Conservation (phyloP, 2,797 vertebrate genomes). For the Sebastiscus tertius region DNA sequence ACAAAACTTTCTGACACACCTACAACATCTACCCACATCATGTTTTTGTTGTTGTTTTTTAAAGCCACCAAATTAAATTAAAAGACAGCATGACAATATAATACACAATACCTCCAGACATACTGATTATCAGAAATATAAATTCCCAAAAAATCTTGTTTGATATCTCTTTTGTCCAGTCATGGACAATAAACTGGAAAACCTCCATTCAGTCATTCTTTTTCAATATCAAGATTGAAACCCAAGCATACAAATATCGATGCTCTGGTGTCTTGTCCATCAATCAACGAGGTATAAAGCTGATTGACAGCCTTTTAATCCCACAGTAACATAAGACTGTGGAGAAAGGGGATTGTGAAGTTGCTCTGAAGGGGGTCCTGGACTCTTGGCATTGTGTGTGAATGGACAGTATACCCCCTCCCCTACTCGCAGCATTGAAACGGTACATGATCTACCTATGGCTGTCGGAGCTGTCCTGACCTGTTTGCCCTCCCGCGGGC, state of each 20-base stretch:
- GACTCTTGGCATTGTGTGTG: conserved; percentile 55
- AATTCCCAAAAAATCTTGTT: background rate
- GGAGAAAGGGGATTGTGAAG: conserved; percentile 37
- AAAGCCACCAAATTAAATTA: no score
- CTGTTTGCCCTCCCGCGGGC: conserved; percentile 58
- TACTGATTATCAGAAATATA: background rate
- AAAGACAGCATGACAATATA: no score
- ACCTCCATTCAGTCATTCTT: background rate
- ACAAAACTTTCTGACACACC: no score
- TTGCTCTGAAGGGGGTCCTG: conserved; percentile 58
- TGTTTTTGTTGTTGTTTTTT: no score
- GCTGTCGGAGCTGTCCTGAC: conserved; percentile 53
- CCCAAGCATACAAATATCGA: background rate
- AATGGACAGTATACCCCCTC: conserved; percentile 41
- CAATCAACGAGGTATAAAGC: conserved; percentile 26
- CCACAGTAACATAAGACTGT: conserved; percentile 61
- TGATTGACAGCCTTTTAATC: conserved; percentile 57
- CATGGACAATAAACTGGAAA: background rate
- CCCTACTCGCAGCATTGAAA: conserved; percentile 50
- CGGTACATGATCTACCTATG: conserved; percentile 66
- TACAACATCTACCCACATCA: no score
- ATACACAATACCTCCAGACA: background rate
- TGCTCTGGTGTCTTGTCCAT: conserved; percentile 38
- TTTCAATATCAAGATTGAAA: conserved; percentile 6
- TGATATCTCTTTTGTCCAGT: background rate